Conservation (phyloP, 1,140 invertebrate species). For the Chlorops oryzae region DNA sequence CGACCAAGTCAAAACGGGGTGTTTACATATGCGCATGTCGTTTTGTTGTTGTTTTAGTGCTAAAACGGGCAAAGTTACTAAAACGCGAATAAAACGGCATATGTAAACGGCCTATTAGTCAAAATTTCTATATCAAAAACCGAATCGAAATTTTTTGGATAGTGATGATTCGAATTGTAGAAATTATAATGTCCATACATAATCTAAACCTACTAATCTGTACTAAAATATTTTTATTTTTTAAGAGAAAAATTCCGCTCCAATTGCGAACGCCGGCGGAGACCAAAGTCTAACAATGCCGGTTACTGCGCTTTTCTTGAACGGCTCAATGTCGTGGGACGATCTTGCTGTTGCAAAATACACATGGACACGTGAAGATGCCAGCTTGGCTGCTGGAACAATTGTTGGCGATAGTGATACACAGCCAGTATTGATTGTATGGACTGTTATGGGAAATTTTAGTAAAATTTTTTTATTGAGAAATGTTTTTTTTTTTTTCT, state of each 20-base stretch:
- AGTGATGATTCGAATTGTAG: too few species aligned
- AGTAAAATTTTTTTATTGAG: neutral
- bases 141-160: too few species aligned
- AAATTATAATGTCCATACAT: neutral
- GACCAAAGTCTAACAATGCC: slow-evolving; percentile 74
- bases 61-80: too few species aligned
- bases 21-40: too few species aligned
- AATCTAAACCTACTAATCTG: too few species aligned
- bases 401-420: slow-evolving; percentile 69
- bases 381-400: slow-evolving; percentile 77
- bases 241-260: slow-evolving; percentile 79
- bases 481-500: slow-evolving; percentile 3
- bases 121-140: too few species aligned
- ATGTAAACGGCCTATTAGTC: too few species aligned
- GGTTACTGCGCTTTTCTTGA: slow-evolving; percentile 67
- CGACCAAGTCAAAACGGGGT: too few species aligned
- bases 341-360: slow-evolving; percentile 81
- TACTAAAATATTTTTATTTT: slow-evolving; percentile 11
- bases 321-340: slow-evolving; percentile 80
- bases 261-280: slow-evolving; percentile 80
- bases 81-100: too few species aligned
- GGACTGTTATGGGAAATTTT: slow-evolving; percentile 9
- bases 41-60: too few species aligned
- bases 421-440: slow-evolving; percentile 70
- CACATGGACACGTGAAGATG: slow-evolving; percentile 74